Evolutionary conservation across 2,888 invertebrate species (phyloP), one percentile per base, ranked within the genome.

Genomic region (Yponomeuta cagnagella): DNA sequence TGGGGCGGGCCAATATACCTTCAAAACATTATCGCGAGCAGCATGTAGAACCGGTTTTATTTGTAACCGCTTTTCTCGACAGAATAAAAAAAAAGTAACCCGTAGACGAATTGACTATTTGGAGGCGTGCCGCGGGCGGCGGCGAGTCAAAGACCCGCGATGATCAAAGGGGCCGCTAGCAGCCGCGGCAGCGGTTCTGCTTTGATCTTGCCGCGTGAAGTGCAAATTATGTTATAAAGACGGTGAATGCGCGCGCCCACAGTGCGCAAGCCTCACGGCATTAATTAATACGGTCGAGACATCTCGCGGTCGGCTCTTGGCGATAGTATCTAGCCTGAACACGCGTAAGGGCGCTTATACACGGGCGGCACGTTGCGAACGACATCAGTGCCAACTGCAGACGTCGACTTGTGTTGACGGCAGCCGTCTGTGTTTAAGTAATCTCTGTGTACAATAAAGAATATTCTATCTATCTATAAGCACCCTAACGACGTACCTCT

Each of bases 151-250:
- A 90, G 89, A 89, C 87, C 81, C 83, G 82, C 79, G 78, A 82
- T 86, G 91, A 92, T 93, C 91, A 93, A 93, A 93, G 89, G 87
- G 82, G 82, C 92, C 92, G 92, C 85, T 88, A 84, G 82, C 86
- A 85, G 85, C 81, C 84, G 86, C 84, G 84, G 82, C 79, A 77
- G 81, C 52, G 52, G 52, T 15, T 58, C 15, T 15, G 52, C 92
- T 92, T 93, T 92, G 92, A 92, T 91, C 87, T 89, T 81, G 81
- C 92, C 91, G 92, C 90, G 82, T 84, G 86, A 91, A 92, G 92
- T 92, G 93, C 93, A 92, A 93, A 93, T 93, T 93, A 93, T 92
- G 90, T 91, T 92, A 90, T 92, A 91, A 90, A 91, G 90, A 90
- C 90, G 88, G 88, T 85, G 88, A 88, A 87, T 86, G 87, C 43